Evolutionary conservation across 1,140 invertebrate species (phyloP), one percentile per base, ranked within the genome.

Genomic region (Heliconius congener): DNA sequence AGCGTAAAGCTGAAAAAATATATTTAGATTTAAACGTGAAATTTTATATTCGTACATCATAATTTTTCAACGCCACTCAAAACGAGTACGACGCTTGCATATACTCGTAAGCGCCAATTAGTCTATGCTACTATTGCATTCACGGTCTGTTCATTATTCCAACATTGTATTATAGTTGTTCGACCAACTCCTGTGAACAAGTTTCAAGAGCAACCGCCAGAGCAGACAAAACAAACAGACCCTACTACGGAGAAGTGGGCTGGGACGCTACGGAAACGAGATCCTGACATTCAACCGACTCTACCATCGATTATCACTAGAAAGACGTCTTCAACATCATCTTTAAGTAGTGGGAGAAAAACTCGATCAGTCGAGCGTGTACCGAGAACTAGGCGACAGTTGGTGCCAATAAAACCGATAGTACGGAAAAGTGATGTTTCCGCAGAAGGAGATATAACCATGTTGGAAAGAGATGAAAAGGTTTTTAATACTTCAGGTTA

Each of bases 401-500:
- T 95, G 42, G 85, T 87, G 6, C 91, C 93, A 2, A 92, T 93
- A 73, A 95, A 94, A 82, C 92, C 93, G 11, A 91, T 86, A 8
- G 80, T 88, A 8, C 85, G 92, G 78, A 93, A 93, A 82, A 85
- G 79, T 39, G 92, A 94, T 77, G 78, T 88, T 13, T 82, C 89
- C 0, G 82, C 84, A 30, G 92, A 94, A 78, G 92, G 91, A 57
- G 90, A 91, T 77, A 82, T 89, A 1, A 88, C 91, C 4, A 86
- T 95, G 70, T 78, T 89, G 60, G 93, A 94, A 71, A 93, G 83
- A 74, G 96, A 96, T 81, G 95, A 96, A 76, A 96, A 96, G 87
- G 95, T 96, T 27, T 98, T 98, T 91, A 96, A 97, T 82, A 94
- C 96, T 0, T 91, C 95, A 19, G 97, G 97, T 8, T 97, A 97